Base-by-base conservation (phyloP, 2,888 invertebrate genomes). In the Mythimna pallens region DNA sequence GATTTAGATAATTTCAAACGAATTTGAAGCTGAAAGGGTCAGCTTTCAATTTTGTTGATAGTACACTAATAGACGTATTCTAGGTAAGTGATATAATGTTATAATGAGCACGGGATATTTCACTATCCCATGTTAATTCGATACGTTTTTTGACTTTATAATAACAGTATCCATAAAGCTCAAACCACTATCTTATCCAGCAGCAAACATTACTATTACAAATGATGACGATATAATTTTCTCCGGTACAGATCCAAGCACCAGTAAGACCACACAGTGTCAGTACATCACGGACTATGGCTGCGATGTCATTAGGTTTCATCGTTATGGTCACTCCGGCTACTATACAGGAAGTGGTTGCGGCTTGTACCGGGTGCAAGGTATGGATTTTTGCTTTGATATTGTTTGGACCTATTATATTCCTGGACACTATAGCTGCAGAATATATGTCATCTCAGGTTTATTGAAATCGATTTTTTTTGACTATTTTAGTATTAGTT, bases 251-350 rank as follows among this genome's bases (percentile, higher is more conserved):
- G 92, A 93, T 95, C 59, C 96, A 93, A 85, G 91, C 93, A 6
- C 95, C 95, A 55, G 97, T 97, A 10, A 87, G 98, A 87, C 97
- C 98, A 71, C 97, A 98, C 88, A 98, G 98, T 89, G 98, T 98
- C 65, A 97, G 97, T 84, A 98, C 98, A 22, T 98, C 98, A 57
- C 96, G 98, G 87, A 98, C 98, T 80, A 98, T 98, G 98, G 98
- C 98, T 0, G 98, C 98, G 66, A 98, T 99, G 97, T 98, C 98
- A 76, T 96, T 98, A 89, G 98, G 98, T 73, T 99, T 98, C 96
- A 98, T 98, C 90, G 98, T 99, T 74, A 98, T 98, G 97, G 98
- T 98, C 83, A 98, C 98, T 76, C 98, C 98, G 59, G 98, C 98
- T 97, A 98, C 98, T 65, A 98, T 98, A 86, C 98, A 98, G 95